These are phyloP conservation scores for Polydrusus pterygomalis DNA, from an alignment of 2,888 invertebrate genomes.

Conservation along the genomic window DNA sequence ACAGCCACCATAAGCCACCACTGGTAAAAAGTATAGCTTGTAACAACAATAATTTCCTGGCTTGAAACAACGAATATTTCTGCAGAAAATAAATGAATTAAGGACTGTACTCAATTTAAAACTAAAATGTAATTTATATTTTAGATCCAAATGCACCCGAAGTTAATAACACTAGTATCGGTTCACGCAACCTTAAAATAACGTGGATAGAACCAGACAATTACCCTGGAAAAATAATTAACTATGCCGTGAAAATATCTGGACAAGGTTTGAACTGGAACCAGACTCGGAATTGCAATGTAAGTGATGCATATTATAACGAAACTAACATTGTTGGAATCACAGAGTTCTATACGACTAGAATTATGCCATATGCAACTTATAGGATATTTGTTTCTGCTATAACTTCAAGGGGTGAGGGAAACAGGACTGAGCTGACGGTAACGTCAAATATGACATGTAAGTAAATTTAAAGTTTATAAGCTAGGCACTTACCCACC, in stretches of 20 bases:
- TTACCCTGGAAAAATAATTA: constrained; percentile 36
- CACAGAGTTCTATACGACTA: constrained; percentile 17
- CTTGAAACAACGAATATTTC: no score
- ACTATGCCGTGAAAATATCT: constrained; percentile 14
- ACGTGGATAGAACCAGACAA: constrained; percentile 31
- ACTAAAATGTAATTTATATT: constrained; percentile 23
- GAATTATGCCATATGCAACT: constrained; percentile 50
- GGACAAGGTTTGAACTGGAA: constrained; percentile 20
- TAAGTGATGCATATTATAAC: neutral
- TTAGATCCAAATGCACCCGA: constrained; percentile 33
- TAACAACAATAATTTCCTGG: no score
- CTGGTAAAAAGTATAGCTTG: no score
- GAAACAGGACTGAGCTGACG: constrained; percentile 21
- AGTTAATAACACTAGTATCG: neutral
- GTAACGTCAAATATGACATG: constrained; percentile 44
- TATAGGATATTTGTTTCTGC: constrained; percentile 55
- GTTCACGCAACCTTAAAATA: constrained; percentile 5
- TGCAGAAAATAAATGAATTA: no score
- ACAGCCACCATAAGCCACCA: no score
- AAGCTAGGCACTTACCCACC: no score
- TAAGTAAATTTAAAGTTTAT: constrained; percentile 34
- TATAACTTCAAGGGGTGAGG: constrained; percentile 54
- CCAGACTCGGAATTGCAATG: constrained; percentile 15
- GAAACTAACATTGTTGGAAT: neutral
- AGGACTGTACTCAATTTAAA: no score